Evolutionary conservation across 2,888 invertebrate genomes (phyloP).

Genomic region (Sesia apiformis): DNA sequence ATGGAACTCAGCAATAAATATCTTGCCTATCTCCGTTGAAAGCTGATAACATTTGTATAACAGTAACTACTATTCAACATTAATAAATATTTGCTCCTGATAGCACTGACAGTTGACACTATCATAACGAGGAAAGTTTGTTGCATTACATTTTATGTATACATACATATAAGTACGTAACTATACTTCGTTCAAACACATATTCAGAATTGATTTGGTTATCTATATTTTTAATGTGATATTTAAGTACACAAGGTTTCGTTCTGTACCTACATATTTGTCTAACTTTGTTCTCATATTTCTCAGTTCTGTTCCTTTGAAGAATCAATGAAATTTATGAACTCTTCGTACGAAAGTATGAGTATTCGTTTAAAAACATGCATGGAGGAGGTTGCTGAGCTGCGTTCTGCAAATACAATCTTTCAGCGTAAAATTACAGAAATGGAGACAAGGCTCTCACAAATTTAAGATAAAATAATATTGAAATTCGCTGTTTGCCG

Average conservation of each 20-base stretch:
- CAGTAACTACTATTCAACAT: conserved; percentile 23
- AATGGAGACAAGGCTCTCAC: conserved; percentile 5
- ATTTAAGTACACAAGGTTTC: too few relatives aligned
- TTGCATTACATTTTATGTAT: neutral
- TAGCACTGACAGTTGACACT: conserved; percentile 24
- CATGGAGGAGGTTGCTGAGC: neutral
- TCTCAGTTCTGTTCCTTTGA: neutral
- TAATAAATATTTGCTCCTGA: conserved; percentile 27
- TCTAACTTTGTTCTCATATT: too few relatives aligned
- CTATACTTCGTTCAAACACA: neutral
- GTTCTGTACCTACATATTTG: too few relatives aligned
- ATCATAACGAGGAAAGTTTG: conserved; percentile 6
- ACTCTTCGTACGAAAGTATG: neutral
- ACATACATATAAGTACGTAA: neutral
- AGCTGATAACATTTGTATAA: conserved; percentile 33
- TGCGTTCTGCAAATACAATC: neutral
- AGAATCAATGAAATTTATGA: neutral
- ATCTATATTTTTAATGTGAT: too few relatives aligned
- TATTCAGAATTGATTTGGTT: too few relatives aligned
- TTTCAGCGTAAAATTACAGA: conserved; percentile 1
- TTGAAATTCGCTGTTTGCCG: conserved; percentile 4
- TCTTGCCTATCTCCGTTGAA: conserved; percentile 21
- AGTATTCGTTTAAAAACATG: neutral
- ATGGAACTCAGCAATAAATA: conserved; percentile 28
- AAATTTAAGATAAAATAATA: conserved; percentile 1